Base-by-base conservation (phyloP, 2,888 invertebrate species). In the Deilephila elpenor region DNA sequence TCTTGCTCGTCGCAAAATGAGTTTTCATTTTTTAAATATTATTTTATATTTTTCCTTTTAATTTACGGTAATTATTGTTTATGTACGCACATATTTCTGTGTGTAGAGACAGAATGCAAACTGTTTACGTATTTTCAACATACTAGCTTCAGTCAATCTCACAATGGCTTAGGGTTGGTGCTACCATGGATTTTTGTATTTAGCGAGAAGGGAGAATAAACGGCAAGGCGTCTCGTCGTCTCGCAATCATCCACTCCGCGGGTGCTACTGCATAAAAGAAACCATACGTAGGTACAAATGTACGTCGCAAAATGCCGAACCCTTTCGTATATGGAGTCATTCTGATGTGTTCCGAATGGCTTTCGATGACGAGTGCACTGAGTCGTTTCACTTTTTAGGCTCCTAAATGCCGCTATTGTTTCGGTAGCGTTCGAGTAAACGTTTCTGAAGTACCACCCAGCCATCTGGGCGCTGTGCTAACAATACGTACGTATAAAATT, bases 361-460 rank as follows among this genome's bases (percentile, higher is more conserved):
- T 93, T 93, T 94, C 93, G 93, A 94, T 94, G 93, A 93, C 90
- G 90, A 92, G 88, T 90, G 89, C 89, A 84, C 86, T 84, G 88
- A 91, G 88, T 86, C 85, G 88, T 89, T 92, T 90, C 88, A 88
- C 87, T 90, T 93, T 92, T 93, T 91, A 91, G 91, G 86, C 80
- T 85, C 84, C 90, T 92, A 91, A 94, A 93, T 92, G 93, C 87
- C 84, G 83, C 92, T 86, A 91, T 94, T 94, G 93, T 94, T 93
- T 88, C 86, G 78, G 78, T 83, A 84, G 82, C 85, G 83, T 79
- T 84, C 81, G 79, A 82, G 80, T 79, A 84, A 86, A 82, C 80
- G 79, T 85, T 88, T 83, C 82, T 87, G 81, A 83, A 73, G 74
- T 73, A 59, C 72, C 64, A 56, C 34, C 51, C 71, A 71, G 34